Evolutionary conservation across 2,113 vertebrate genomes (phyloP).

Genomic region (Cyphomyrus discorhynchus): DNA sequence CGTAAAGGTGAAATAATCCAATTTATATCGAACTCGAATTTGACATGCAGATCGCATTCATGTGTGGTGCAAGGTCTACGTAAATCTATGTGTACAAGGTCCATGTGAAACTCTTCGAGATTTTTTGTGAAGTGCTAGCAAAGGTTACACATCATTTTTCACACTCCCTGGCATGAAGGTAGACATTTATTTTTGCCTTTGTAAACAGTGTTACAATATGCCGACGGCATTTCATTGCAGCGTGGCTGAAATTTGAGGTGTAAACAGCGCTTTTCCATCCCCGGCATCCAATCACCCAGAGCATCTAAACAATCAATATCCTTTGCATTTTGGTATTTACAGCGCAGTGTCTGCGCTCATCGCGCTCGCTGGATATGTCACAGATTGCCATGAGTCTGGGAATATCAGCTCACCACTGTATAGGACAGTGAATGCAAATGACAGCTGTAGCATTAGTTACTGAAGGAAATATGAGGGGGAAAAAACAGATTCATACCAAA

Average conservation of each 20-base stretch:
- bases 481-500: neutral
- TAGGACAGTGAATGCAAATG: neutral
- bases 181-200: constrained; percentile 21
- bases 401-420: neutral
- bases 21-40: neutral
- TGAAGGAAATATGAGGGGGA: neutral
- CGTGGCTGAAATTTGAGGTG: constrained; percentile 66
- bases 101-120: neutral
- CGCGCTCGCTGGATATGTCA: constrained; percentile 58
- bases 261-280: constrained; percentile 63
- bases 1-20: neutral
- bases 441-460: neutral
- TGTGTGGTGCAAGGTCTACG: neutral
- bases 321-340: constrained; percentile 77
- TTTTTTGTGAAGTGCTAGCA: neutral
- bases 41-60: neutral
- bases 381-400: constrained; percentile 45
- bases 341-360: constrained; percentile 43
- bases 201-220: constrained; percentile 41
- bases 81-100: neutral
- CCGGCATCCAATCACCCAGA: constrained; percentile 57
- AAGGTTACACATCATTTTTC: neutral
- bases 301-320: constrained; percentile 73
- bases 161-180: constrained; percentile 1
- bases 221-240: constrained; percentile 53